Conservation (phyloP, 2,113 vertebrate genomes). For the Theristicus caerulescens region DNA sequence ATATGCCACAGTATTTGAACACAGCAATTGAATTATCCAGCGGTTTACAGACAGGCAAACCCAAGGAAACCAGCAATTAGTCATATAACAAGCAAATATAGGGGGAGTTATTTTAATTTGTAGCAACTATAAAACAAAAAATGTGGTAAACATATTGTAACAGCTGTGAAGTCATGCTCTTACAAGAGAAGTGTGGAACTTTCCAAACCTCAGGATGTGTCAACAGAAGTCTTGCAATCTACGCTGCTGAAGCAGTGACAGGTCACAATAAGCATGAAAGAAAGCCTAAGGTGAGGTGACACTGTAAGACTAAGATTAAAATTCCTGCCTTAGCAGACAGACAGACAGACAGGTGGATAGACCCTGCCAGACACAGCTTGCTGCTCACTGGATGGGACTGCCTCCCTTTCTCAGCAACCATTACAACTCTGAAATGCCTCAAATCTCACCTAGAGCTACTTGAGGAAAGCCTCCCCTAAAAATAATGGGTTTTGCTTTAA, state of each 20-base stretch:
- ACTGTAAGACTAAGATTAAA: not conserved
- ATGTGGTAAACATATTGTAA: not conserved
- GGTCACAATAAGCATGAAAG: not conserved
- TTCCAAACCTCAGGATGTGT: not conserved
- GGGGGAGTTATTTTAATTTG: not conserved
- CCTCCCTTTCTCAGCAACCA: not conserved
- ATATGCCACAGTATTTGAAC: not conserved
- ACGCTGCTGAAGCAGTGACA: not conserved
- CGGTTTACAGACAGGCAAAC: not conserved
- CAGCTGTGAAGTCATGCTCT: not conserved
- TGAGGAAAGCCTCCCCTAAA: not conserved
- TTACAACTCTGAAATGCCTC: not conserved
- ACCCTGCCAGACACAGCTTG: not conserved
- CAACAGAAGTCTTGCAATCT: not conserved
- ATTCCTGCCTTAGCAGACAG: not conserved
- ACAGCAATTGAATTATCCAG: not conserved
- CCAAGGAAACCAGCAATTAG: not conserved
- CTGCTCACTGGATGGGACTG: not conserved
- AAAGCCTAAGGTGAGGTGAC: not conserved
- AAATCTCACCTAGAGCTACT: not conserved
- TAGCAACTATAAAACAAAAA: not conserved
- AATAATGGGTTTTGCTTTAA: not conserved
- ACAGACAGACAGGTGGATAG: not conserved
- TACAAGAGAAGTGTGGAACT: not conserved
- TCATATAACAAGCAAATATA: not conserved